Percentiles rank a stretch among this genome's conserved stretches.
Conservation (phyloP, 2,113 vertebrate genomes). For the Geococcyx californianus region DNA sequence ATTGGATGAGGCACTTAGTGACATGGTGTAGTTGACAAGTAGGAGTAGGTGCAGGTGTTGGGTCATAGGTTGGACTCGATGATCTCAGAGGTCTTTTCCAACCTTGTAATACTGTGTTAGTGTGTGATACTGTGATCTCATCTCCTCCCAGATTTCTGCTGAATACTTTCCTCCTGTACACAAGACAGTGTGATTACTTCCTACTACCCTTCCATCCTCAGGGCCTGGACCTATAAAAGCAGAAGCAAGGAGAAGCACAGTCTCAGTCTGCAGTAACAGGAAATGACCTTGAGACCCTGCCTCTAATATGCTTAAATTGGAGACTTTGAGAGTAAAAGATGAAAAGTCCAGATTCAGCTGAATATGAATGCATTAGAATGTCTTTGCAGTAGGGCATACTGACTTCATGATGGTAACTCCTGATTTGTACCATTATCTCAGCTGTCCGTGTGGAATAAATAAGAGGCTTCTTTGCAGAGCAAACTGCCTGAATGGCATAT, state of each 20-base stretch:
- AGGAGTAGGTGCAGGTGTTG: too few relatives aligned
- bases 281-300: background rate
- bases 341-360: background rate
- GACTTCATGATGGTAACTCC: background rate
- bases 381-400: background rate
- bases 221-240: background rate
- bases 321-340: background rate
- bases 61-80: too few relatives aligned
- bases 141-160: background rate
- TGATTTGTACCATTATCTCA: background rate
- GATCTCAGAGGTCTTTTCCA: too few relatives aligned
- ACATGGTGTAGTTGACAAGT: too few relatives aligned
- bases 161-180: background rate
- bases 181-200: background rate
- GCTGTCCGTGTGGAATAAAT: background rate
- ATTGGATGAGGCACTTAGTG: too few relatives aligned
- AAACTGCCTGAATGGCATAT: background rate
- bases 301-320: background rate
- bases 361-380: background rate
- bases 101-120: too few relatives aligned
- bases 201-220: background rate
- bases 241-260: background rate
- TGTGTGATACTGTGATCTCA: too few relatives aligned
- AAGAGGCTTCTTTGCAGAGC: background rate
- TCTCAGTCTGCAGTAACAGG: background rate